phyloP scores from a whole-genome alignment of 2,113 vertebrate species.

The Canis aureus region DNA sequence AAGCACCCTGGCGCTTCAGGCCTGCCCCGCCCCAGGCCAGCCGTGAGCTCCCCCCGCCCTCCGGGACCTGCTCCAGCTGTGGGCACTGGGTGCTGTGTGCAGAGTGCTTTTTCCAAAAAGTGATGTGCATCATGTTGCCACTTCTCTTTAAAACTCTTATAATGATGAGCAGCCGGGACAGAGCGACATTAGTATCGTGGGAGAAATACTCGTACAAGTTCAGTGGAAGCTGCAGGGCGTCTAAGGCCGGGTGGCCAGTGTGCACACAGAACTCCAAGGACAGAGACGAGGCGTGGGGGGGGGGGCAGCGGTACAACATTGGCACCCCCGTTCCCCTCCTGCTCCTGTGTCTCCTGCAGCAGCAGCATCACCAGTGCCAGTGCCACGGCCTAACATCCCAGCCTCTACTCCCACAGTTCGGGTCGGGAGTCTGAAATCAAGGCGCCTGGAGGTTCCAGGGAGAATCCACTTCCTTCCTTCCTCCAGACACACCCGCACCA shows the following conservation, averaged over 20 bases:
- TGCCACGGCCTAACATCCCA: neutral
- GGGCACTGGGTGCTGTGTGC: neutral
- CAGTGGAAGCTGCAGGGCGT: neutral
- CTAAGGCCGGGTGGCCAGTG: too few relatives aligned
- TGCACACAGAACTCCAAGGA: too few relatives aligned
- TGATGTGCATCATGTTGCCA: neutral
- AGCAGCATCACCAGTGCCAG: neutral
- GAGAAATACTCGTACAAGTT: neutral
- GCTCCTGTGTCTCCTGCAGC: neutral
- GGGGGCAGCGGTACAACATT: rapidly evolving
- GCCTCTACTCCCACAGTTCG: neutral
- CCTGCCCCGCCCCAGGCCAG: neutral
- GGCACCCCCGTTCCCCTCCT: neutral
- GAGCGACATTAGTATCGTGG: neutral
- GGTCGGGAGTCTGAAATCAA: neutral
- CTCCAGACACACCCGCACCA: neutral
- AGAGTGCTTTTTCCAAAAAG: neutral
- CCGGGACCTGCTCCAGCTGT: neutral
- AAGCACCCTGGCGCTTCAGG: neutral
- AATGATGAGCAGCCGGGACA: neutral
- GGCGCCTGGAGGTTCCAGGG: rapidly evolving
- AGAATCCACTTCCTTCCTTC: too few relatives aligned
- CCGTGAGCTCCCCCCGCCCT: rapidly evolving
- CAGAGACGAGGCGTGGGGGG: neutral
- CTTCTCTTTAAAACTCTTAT: neutral